Evolutionary conservation across 2,888 invertebrate genomes (phyloP), one percentile per base, ranked within the genome.

Genomic region (Phania funesta): DNA sequence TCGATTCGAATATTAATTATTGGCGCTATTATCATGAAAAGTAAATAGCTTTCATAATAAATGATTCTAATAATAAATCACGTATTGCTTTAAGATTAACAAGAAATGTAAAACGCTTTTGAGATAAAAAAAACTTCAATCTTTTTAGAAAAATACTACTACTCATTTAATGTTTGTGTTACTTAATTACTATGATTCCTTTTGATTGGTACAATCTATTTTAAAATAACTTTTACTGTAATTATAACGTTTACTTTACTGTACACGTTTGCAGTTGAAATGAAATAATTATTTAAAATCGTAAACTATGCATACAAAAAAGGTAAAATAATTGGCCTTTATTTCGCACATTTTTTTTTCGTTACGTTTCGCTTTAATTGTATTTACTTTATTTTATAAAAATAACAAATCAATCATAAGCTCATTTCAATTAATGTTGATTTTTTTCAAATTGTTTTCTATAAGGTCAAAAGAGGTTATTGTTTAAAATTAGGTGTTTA

Each of bases 391-490:
- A n/a, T n/a, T n/a, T n/a, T n/a, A n/a, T n/a, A n/a, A n/a, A n/a
- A 35, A 20, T 46, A 74, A 50, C 67, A 70, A 74, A 75, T 80
- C 75, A 75, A 80, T 80, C 80, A 80, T 71, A 65, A 70, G 60
- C 71, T 75, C 71, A 50, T 50, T 68, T 56, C 29, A 54, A 70
- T 67, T 62, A 60, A 16, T 24, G 56, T 38, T 54, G 8, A 16
- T 24, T 67, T 3, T 52, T 58, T 56, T 24, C 46, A 56, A 3
- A 48, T 56, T 76, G 9, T 60, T 62, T 65, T 32, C 32, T 24
- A n/a, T 76, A 76, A 80, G 80, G 75, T 80, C 80, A 71, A 46
- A 44, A 80, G n/a, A 76, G 80, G 75, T 80, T 80, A 80, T 71
- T 80, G 80, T 58, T 64, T 46, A 52, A 77, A 60, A 68, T 60